phyloP scores from a whole-genome alignment of 2,113 vertebrate genomes.

The Colinus virginianus region DNA sequence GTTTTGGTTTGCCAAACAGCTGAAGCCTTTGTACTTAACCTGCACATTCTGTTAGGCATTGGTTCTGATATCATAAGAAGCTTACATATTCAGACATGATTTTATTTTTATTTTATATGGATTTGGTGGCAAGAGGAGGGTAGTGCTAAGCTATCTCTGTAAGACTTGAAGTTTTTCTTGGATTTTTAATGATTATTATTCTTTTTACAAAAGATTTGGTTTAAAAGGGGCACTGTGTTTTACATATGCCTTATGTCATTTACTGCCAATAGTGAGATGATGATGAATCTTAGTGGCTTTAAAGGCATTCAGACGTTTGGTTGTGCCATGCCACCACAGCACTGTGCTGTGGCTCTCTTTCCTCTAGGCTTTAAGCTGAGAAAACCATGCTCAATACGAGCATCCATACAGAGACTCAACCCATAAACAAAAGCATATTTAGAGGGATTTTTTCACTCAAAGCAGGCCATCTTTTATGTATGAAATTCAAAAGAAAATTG shows the following conservation, averaged over 20 bases:
- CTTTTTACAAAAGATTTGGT: background rate
- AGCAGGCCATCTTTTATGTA: background rate
- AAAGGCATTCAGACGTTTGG: background rate
- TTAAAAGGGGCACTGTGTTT: background rate
- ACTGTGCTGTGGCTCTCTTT: background rate
- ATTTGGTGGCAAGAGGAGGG: too few relatives aligned
- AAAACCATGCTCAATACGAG: background rate
- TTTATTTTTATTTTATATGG: background rate
- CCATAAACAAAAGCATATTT: background rate
- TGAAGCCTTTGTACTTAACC: background rate
- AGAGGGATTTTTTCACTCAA: background rate
- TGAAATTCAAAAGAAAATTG: background rate
- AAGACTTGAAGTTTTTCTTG: background rate
- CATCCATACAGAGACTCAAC: background rate
- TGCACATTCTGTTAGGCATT: background rate
- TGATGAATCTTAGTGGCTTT: background rate
- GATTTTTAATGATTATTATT: background rate
- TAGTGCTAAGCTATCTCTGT: background rate
- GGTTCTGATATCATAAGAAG: background rate
- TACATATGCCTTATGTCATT: background rate
- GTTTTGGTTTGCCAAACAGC: background rate
- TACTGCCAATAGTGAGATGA: background rate
- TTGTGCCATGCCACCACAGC: background rate
- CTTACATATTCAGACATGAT: background rate
- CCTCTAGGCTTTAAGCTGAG: background rate